Evolutionary conservation across 2,888 invertebrate genomes (phyloP).

Genomic region (Lycocerus yunnanus): DNA sequence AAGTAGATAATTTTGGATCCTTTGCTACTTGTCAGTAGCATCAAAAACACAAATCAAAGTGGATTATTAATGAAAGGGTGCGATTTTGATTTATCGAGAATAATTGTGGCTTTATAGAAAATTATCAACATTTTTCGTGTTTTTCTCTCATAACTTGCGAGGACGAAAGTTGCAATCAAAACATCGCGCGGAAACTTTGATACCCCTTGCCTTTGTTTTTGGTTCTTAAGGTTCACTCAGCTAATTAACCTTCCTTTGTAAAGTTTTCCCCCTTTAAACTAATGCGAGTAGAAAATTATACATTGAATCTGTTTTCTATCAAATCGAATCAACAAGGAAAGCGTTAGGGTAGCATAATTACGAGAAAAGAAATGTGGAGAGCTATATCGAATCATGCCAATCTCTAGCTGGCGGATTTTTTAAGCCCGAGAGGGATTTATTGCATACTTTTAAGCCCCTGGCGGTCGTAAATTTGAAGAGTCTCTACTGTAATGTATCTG

Average conservation of each 20-base stretch:
- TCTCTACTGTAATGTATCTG: slow-evolving; percentile 47
- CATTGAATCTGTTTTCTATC: slow-evolving; percentile 7
- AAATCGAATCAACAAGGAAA: slow-evolving; percentile 32
- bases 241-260: background rate
- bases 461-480: slow-evolving; percentile 57
- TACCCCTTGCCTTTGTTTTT: background rate
- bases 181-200: background rate
- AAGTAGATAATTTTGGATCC: background rate
- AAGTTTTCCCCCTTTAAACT: background rate
- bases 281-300: background rate
- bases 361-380: slow-evolving; percentile 32
- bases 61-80: slow-evolving; percentile 2
- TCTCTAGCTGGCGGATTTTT: slow-evolving; percentile 50
- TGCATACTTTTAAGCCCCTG: slow-evolving; percentile 58
- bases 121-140: background rate
- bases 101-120: background rate
- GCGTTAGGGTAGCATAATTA: slow-evolving; percentile 29
- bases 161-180: background rate
- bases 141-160: background rate
- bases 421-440: slow-evolving; percentile 56
- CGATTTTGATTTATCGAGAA: background rate
- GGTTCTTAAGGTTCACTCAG: background rate
- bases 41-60: slow-evolving; percentile 4
- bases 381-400: slow-evolving; percentile 51
- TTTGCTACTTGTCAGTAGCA: background rate